These are phyloP conservation scores for Pelodytes ibericus DNA, from an alignment of 2,797 vertebrate species.

Conservation along the genomic window DNA sequence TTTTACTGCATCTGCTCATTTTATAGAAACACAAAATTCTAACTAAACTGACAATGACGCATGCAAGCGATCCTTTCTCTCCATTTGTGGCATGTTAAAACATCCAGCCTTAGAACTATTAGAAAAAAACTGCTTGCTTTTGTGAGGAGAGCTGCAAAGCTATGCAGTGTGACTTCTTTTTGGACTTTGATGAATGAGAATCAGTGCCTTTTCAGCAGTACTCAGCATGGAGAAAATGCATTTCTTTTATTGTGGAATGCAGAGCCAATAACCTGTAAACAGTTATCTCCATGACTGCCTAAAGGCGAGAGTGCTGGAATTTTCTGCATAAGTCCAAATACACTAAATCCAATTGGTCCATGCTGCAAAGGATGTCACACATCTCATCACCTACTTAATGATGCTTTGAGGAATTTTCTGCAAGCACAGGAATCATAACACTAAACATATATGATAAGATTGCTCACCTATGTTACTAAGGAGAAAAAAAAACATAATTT, in stretches of 20 bases:
- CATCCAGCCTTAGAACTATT: not conserved
- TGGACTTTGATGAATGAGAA: constrained; percentile 49
- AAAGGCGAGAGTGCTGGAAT: constrained; percentile 14
- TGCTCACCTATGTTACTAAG: not conserved
- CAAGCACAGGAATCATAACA: constrained; percentile 9
- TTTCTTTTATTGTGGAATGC: constrained; percentile 50
- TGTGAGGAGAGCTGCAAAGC: constrained; percentile 29
- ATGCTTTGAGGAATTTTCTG: constrained; percentile 22
- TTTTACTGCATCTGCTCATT: not conserved
- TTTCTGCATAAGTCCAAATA: constrained; percentile 21
- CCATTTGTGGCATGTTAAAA: not conserved
- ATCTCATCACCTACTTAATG: constrained; percentile 33
- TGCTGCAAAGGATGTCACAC: constrained; percentile 22
- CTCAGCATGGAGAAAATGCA: constrained; percentile 52
- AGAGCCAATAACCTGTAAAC: constrained; percentile 54
- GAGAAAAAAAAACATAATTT: not conserved
- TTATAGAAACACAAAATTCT: not conserved
- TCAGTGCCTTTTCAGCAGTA: constrained; percentile 34
- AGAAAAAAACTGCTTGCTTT: constrained; percentile 19
- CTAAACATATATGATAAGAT: constrained; percentile 12
- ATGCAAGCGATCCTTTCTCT: not conserved
- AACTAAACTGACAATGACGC: not conserved
- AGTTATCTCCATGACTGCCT: constrained; percentile 48
- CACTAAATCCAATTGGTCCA: constrained; percentile 28
- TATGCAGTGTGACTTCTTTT: constrained; percentile 39